phyloP scores from a whole-genome alignment of 92 coral and sea anemone species.

The Ricordea florida region DNA sequence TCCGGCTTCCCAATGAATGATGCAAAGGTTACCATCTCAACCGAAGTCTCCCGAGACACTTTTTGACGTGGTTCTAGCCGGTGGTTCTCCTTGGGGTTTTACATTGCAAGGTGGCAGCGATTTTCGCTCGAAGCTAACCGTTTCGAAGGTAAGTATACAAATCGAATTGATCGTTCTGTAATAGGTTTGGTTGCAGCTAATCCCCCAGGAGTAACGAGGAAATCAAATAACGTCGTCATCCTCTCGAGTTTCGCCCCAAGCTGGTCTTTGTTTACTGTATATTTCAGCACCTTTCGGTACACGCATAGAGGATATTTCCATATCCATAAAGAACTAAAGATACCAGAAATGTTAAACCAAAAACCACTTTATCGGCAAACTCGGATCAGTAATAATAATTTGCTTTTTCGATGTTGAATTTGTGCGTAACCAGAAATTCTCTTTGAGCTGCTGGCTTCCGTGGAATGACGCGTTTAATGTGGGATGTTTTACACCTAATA shows the following conservation, averaged over 20 bases:
- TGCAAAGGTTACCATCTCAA: constrained; percentile 5
- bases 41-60: constrained; percentile 42
- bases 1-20: not conserved
- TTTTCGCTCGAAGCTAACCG: constrained; percentile 76
- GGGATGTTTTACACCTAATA: constrained; percentile 35
- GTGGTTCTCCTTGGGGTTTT: constrained; percentile 99
- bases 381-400: too few species aligned
- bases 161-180: not conserved
- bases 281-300: constrained; percentile 27
- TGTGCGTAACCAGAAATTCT: too few species aligned
- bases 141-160: constrained; percentile 81
- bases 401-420: constrained; percentile 9
- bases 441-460: too few species aligned
- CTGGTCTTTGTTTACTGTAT: constrained; percentile 36
- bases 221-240: not conserved
- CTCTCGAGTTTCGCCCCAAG: constrained; percentile 5
- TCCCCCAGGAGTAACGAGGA: not conserved
- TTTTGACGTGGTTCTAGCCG: constrained; percentile 80
- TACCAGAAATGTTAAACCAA: too few species aligned
- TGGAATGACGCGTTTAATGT: constrained; percentile 10
- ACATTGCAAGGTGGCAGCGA: constrained; percentile 94
- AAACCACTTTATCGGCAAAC: too few species aligned
- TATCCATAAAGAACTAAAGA: too few species aligned
- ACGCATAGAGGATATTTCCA: constrained; percentile 18
- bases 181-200: not conserved